These are phyloP conservation scores for Bombus confusus DNA, from an alignment of 1,140 invertebrate species.

Conservation along the genomic window DNA sequence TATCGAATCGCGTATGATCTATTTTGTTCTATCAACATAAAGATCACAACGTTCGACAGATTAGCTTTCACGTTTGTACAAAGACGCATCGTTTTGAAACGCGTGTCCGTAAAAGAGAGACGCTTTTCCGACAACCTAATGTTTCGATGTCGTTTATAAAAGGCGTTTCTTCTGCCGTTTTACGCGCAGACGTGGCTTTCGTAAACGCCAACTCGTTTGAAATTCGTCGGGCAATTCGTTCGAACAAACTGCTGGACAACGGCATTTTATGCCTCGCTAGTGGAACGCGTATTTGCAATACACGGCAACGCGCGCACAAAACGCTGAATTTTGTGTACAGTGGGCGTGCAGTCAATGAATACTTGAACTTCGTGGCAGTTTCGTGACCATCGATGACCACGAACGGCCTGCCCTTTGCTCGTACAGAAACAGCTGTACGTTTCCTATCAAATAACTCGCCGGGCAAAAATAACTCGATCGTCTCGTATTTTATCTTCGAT, in stretches of 20 bases:
- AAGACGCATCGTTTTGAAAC: too few species aligned
- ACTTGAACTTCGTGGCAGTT: slow-evolving; percentile 23
- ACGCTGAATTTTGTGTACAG: neutral
- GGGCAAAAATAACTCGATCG: neutral
- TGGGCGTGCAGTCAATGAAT: neutral
- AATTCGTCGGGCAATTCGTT: neutral
- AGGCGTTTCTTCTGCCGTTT: neutral
- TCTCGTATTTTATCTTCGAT: neutral
- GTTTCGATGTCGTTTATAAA: neutral
- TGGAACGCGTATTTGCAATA: neutral
- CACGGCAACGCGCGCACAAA: neutral
- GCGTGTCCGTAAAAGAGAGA: too few species aligned
- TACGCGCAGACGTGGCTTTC: neutral
- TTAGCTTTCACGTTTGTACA: too few species aligned
- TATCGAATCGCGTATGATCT: too few species aligned
- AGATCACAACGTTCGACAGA: too few species aligned
- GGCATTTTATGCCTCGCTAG: neutral
- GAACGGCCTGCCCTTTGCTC: neutral
- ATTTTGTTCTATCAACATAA: too few species aligned
- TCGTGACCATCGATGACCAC: slow-evolving; percentile 9
- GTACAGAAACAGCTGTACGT: neutral
- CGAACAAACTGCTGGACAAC: neutral
- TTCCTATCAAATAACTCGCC: neutral
- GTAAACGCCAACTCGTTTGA: neutral
- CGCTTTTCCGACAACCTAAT: too few species aligned